phyloP scores from a whole-genome alignment of 2,888 invertebrate genomes.

The Cybosia mesomella region DNA sequence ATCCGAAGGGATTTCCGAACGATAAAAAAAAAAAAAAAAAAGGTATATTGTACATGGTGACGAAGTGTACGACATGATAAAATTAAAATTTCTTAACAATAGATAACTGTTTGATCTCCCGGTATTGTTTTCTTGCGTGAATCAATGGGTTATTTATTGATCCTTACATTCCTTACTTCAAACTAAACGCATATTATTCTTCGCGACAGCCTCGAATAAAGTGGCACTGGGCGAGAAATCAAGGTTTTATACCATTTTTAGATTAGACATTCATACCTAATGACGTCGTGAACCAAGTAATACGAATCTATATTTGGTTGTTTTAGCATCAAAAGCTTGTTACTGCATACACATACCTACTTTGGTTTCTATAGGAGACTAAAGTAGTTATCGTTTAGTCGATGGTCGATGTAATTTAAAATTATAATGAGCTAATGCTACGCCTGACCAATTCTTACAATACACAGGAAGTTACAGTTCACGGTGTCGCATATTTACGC shows the following conservation, averaged over 20 bases:
- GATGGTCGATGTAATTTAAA: slow-evolving; percentile 56
- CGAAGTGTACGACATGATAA: not conserved
- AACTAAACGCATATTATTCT: not conserved
- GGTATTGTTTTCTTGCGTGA: not conserved
- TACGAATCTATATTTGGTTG: slow-evolving; percentile 18
- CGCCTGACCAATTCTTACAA: slow-evolving; percentile 61
- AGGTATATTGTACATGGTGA: too few species aligned
- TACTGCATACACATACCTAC: slow-evolving; percentile 1
- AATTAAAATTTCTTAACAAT: not conserved
- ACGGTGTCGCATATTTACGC: slow-evolving; percentile 29
- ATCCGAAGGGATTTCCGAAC: too few species aligned
- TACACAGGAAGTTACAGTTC: slow-evolving; percentile 53
- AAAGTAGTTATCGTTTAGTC: not conserved
- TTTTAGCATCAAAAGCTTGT: slow-evolving; percentile 12
- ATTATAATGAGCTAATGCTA: slow-evolving; percentile 59
- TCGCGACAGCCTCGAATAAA: not conserved
- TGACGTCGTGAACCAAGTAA: slow-evolving; percentile 19
- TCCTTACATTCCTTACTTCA: not conserved
- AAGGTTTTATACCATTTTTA: slow-evolving; percentile 33
- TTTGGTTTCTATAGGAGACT: slow-evolving; percentile 21
- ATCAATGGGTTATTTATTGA: not conserved
- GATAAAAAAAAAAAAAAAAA: too few species aligned
- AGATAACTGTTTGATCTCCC: not conserved
- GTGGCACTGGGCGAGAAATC: slow-evolving; percentile 11
- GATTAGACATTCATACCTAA: slow-evolving; percentile 22